Base-by-base conservation (phyloP, 2,797 vertebrate species). In the Arnoldichthys spilopterus region DNA sequence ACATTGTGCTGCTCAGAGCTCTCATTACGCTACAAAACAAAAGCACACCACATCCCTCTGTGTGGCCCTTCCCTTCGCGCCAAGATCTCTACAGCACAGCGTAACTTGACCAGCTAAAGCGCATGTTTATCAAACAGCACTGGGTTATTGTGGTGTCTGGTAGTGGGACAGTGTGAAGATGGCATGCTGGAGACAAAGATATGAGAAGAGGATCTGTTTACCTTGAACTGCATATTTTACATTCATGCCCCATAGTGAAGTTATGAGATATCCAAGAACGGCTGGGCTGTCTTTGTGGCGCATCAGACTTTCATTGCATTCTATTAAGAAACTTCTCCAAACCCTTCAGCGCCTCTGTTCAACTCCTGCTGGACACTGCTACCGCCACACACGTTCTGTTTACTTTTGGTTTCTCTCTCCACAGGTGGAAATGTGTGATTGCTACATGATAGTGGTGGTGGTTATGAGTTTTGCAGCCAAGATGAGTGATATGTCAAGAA, bases 121-220 rank as follows among this genome's bases (percentile, higher is more conserved):
- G 72, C 24, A 67, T 87, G 81, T 89, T 88, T 86, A 87, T 87
- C 77, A 88, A 85, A 86, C 87, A 86, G 78, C 61, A 32, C 74
- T 34, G 76, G 76, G 74, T 80, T 70, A 73, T 43, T 76, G 32
- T 64, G 72, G 85, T 87, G 76, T 77, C 87, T 85, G 64, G 32
- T 58, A 45, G 49, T 53, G 82, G 76, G 80, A 67, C 32, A 74
- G 69, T 68, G 53, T 72, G 76, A 81, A 83, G 83, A 76, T 67
- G 59, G 74, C 40, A 68, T 72, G 53, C 77, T 81, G 49, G 82
- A 82, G 72, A 79, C 68, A 64, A 63, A 18, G 77, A 78, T 61
- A 82, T 62, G 74, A 78, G 45, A 47, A 77, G 67, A 69, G 68
- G 79, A 76, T 70, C 70, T 73, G 56, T 79, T 77, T 63, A 63